phyloP scores from a whole-genome alignment of 2,888 invertebrate species.

The Bombylius major region DNA sequence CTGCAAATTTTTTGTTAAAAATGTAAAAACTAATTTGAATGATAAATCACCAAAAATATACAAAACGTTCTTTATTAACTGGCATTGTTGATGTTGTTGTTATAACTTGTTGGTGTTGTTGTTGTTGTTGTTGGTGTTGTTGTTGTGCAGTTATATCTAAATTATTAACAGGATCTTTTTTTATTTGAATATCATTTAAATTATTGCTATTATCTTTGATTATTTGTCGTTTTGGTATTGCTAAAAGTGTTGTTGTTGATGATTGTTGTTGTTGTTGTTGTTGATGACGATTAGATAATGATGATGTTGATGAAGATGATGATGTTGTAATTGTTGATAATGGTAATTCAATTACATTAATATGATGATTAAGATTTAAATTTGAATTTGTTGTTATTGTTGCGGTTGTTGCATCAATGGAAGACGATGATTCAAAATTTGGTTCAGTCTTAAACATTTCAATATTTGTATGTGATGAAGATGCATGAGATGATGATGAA shows the following conservation, averaged over 20 bases:
- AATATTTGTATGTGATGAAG: neutral
- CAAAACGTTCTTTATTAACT: neutral
- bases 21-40: too few relatives aligned
- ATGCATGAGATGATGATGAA: neutral
- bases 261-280: too few relatives aligned
- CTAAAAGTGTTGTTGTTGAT: neutral
- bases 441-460: conserved; percentile 7
- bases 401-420: neutral
- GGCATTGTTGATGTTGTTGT: too few relatives aligned
- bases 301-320: too few relatives aligned
- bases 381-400: too few relatives aligned
- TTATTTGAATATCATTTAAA: too few relatives aligned
- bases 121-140: too few relatives aligned
- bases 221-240: neutral
- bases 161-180: neutral
- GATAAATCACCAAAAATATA: neutral
- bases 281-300: neutral
- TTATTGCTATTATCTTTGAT: neutral
- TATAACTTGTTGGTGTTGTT: too few relatives aligned
- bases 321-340: neutral
- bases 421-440: neutral
- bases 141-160: neutral
- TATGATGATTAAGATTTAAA: too few relatives aligned
- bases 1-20: too few relatives aligned
- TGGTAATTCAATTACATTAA: neutral